These are phyloP conservation scores for Cuniculus paca DNA, from an alignment of 2,797 vertebrate species.

Conservation along the genomic window DNA sequence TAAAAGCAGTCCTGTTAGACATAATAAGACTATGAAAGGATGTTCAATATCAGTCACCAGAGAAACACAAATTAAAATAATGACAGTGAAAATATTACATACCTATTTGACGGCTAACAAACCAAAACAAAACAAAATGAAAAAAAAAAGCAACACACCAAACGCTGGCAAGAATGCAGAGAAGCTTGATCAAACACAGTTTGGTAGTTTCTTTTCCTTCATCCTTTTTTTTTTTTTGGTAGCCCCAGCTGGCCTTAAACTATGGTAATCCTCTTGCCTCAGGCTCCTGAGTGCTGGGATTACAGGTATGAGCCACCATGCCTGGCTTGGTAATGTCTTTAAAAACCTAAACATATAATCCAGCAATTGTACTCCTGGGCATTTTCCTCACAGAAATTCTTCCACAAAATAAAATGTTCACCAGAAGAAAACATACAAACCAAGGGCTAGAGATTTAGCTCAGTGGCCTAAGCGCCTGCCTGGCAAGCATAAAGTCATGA, in stretches of 20 bases:
- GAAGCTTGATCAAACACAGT: neutral
- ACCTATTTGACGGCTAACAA: neutral
- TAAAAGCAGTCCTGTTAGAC: neutral
- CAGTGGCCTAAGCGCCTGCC: too few species aligned
- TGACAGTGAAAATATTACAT: neutral
- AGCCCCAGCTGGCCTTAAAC: neutral
- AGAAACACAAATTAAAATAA: neutral
- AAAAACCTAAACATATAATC: neutral
- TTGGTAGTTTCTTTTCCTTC: neutral
- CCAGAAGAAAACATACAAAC: neutral
- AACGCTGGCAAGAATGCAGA: neutral
- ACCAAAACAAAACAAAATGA: neutral
- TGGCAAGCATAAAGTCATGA: too few species aligned
- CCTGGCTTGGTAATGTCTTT: neutral
- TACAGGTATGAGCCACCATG: neutral
- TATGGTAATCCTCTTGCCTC: neutral
- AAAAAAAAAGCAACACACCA: neutral
- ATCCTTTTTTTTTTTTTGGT: neutral
- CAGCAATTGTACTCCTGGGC: neutral
- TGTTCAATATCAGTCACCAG: neutral
- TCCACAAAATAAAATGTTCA: slow-evolving; percentile 27
- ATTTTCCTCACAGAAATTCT: neutral
- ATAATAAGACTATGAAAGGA: neutral
- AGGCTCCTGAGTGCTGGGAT: neutral
- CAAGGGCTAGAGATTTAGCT: too few species aligned